Evolutionary conservation across 2,113 vertebrate genomes (phyloP).

Genomic region (Catharus fuscescens): DNA sequence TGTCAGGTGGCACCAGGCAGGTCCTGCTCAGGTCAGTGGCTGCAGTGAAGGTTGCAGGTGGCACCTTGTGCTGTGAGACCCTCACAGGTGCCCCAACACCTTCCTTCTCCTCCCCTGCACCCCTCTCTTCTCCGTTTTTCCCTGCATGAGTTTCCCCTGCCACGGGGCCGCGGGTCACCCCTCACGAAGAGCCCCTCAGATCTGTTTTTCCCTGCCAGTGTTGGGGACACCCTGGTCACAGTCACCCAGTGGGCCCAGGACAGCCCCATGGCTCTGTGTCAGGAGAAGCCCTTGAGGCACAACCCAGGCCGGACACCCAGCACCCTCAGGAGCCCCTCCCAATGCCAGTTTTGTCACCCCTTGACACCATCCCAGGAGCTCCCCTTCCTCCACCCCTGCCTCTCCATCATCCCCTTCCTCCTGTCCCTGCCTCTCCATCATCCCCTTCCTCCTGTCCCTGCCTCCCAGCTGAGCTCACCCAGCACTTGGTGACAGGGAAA

Average conservation of each 20-base stretch:
- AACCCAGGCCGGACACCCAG: background rate
- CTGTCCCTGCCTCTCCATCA: background rate
- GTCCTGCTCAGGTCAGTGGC: background rate
- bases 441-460: too few relatives aligned
- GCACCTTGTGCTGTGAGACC: background rate
- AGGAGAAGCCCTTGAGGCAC: background rate
- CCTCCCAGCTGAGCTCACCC: background rate
- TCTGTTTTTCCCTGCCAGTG: too few relatives aligned
- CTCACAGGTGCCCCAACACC: fast-evolving
- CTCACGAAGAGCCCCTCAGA: fast-evolving
- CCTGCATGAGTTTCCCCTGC: background rate
- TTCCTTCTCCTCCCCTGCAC: background rate
- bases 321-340: background rate
- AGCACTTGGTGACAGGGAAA: fast-evolving
- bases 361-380: background rate
- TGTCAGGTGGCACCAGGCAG: background rate
- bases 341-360: background rate
- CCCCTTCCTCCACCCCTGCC: background rate
- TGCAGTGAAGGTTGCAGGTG: fast-evolving
- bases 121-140: background rate
- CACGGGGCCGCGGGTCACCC: fast-evolving
- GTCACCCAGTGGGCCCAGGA: background rate
- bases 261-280: background rate
- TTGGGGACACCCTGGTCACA: background rate
- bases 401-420: background rate